phyloP scores from a whole-genome alignment of 1,140 invertebrate species.

The Apis dorsata region DNA sequence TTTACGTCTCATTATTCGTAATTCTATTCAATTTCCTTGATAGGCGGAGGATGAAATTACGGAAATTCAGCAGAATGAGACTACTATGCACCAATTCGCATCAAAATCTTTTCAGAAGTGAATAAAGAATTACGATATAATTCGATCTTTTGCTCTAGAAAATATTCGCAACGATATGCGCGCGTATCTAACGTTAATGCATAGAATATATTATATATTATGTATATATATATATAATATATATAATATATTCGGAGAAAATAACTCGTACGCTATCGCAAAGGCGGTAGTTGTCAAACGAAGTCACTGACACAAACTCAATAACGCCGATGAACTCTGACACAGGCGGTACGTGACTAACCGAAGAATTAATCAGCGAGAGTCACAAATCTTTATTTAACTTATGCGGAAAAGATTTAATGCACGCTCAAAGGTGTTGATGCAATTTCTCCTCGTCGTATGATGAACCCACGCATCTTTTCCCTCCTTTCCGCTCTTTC shows the following conservation, averaged over 20 bases:
- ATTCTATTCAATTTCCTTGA: slow-evolving; percentile 4
- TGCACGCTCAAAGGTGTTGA: slow-evolving; percentile 1
- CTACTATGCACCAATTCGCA: slow-evolving; percentile 1
- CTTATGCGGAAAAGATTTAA: slow-evolving; percentile 51
- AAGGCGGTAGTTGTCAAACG: slow-evolving; percentile 27
- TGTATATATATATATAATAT: too few relatives aligned
- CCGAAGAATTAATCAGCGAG: slow-evolving; percentile 45
- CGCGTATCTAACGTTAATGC: too few relatives aligned
- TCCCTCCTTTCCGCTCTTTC: background rate
- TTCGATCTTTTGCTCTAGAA: background rate
- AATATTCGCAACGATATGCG: too few relatives aligned
- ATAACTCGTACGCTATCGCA: background rate
- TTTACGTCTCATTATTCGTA: background rate
- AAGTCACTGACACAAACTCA: slow-evolving; percentile 37
- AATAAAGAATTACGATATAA: background rate
- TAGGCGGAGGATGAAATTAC: slow-evolving; percentile 21
- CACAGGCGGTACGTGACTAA: slow-evolving; percentile 37
- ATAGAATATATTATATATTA: too few relatives aligned
- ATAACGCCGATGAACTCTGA: slow-evolving; percentile 51
- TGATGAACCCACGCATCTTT: slow-evolving; percentile 49
- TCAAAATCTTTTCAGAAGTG: background rate
- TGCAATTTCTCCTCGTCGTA: slow-evolving; percentile 39
- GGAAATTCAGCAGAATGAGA: background rate
- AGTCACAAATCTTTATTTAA: slow-evolving; percentile 60
- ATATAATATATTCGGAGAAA: background rate